phyloP scores from a whole-genome alignment of 2,797 vertebrate genomes.

The Scyliorhinus canicula region DNA sequence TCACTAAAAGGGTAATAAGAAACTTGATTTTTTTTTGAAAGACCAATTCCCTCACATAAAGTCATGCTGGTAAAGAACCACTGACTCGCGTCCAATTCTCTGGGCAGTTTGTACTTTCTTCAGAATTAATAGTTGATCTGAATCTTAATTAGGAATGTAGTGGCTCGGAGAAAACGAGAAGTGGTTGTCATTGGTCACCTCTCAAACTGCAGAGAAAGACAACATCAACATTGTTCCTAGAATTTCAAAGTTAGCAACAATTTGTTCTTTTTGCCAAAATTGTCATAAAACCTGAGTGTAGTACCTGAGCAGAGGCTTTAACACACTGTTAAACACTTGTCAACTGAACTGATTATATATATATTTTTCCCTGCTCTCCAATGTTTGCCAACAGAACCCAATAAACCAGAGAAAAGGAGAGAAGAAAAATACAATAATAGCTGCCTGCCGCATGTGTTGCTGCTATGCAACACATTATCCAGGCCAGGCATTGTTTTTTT shows the following conservation, averaged over 20 bases:
- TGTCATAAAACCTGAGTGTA: neutral
- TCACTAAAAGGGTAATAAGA: neutral
- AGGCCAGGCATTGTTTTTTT: neutral
- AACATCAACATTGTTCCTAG: neutral
- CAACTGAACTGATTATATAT: conserved; percentile 17
- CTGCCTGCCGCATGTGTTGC: conserved; percentile 19
- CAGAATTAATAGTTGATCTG: neutral
- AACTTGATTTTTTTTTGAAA: no score
- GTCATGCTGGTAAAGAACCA: neutral
- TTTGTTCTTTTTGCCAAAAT: conserved; percentile 1
- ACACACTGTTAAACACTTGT: conserved; percentile 33
- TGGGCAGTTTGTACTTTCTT: neutral
- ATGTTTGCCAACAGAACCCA: conserved; percentile 26
- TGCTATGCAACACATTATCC: conserved; percentile 13
- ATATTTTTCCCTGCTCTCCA: conserved; percentile 21
- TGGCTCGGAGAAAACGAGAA: neutral
- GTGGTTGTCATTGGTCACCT: neutral
- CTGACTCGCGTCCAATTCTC: neutral
- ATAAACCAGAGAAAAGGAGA: conserved; percentile 34
- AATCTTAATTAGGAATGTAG: neutral
- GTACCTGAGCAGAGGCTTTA: conserved; percentile 29
- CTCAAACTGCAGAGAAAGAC: neutral
- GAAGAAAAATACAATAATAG: conserved; percentile 30
- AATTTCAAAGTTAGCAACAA: conserved; percentile 18
- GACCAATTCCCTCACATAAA: neutral